Conservation (phyloP, 2,113 vertebrate genomes). For the Muntiacus muntjak region DNA sequence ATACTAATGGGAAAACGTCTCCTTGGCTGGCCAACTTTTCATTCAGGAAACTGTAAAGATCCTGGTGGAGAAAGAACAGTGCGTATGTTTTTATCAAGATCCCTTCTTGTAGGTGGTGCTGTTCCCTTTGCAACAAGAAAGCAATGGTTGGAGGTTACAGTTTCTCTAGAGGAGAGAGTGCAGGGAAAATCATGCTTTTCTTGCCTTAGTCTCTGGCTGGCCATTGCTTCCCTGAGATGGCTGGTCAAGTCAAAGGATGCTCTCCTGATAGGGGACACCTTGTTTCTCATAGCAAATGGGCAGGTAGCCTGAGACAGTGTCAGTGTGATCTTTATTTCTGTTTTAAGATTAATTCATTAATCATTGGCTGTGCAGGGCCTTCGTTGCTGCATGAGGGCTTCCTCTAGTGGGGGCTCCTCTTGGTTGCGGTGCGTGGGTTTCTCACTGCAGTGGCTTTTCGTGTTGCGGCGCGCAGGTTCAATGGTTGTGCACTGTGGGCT, state of each 20-base stretch:
- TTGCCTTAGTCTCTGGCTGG: background rate
- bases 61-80: background rate
- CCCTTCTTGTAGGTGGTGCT: background rate
- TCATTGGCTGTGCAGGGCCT: background rate
- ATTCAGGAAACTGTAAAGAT: background rate
- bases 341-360: background rate
- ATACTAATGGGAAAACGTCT: background rate
- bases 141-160: background rate
- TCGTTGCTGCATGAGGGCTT: background rate
- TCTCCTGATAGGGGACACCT: background rate
- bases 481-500: background rate
- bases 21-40: background rate
- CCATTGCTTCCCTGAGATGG: background rate
- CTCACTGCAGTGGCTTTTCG: background rate
- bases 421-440: rapidly evolving
- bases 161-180: background rate
- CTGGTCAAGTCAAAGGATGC: background rate
- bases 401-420: background rate
- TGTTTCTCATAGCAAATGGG: background rate
- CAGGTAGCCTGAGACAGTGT: background rate
- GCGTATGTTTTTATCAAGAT: background rate
- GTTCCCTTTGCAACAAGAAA: background rate
- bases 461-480: background rate
- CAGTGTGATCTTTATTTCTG: background rate
- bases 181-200: background rate